Percentiles rank a stretch among this genome's conserved stretches.
These are phyloP conservation scores for Drosophila simulans DNA, from an alignment of 1,140 invertebrate genomes.

Conservation along the genomic window DNA sequence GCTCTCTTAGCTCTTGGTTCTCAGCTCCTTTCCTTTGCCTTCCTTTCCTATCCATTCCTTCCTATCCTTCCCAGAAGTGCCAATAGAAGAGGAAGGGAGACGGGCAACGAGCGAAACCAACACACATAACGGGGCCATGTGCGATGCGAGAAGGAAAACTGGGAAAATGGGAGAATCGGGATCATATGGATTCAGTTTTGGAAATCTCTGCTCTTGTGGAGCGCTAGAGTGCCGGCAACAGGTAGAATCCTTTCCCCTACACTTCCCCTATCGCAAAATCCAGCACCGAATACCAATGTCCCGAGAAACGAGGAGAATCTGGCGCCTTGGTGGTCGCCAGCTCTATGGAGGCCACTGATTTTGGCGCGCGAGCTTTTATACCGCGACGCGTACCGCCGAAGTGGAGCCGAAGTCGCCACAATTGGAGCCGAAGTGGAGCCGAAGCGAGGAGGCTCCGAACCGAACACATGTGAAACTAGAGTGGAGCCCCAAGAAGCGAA, in stretches of 20 bases:
- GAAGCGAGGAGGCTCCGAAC: constrained; percentile 42
- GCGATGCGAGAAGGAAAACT: neutral
- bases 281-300: neutral
- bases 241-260: constrained; percentile 52
- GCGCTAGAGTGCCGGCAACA: constrained; percentile 47
- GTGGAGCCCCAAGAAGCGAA: constrained; percentile 1
- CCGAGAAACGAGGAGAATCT: constrained; percentile 6
- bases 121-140: constrained; percentile 20
- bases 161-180: constrained; percentile 21
- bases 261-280: constrained; percentile 38
- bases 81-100: constrained; percentile 16
- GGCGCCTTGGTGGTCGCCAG: constrained; percentile 44
- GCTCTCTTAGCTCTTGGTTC: constrained; percentile 24
- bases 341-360: constrained; percentile 67
- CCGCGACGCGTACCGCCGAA: constrained; percentile 56
- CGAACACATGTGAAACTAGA: constrained; percentile 54
- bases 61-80: constrained; percentile 2
- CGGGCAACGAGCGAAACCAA: neutral
- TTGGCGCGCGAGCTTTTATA: constrained; percentile 84
- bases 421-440: constrained; percentile 66
- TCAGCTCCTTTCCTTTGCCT: constrained; percentile 5
- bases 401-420: constrained; percentile 19
- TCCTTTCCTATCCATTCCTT: neutral
- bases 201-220: constrained; percentile 29
- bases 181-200: constrained; percentile 4